Percentiles rank a stretch among this genome's conserved stretches.
phyloP scores from a whole-genome alignment of 2,113 vertebrate species.

The Chiloscyllium plagiosum region DNA sequence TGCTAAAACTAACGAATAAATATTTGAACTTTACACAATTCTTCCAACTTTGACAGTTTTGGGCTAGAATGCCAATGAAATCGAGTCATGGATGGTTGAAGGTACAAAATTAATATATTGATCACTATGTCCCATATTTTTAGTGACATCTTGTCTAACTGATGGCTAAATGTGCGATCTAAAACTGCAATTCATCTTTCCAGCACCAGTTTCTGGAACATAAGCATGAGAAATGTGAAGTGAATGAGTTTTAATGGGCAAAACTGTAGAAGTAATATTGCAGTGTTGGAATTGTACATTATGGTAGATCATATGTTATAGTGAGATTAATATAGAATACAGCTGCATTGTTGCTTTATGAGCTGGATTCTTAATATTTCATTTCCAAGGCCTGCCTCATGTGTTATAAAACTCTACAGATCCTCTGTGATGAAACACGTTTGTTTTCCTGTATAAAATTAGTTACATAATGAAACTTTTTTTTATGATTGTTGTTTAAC shows the following conservation, averaged over 20 bases:
- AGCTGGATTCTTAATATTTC: background rate
- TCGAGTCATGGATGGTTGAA: background rate
- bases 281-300: background rate
- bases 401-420: background rate
- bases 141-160: background rate
- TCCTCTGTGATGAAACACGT: background rate
- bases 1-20: background rate
- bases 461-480: background rate
- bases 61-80: background rate
- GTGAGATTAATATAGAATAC: background rate
- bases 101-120: background rate
- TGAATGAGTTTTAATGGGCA: background rate
- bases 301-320: background rate
- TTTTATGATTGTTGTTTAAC: background rate
- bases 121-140: background rate
- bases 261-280: background rate
- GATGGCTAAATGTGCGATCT: background rate
- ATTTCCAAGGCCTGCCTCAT: background rate
- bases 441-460: background rate
- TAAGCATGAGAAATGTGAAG: too few species aligned
- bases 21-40: background rate
- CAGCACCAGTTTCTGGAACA: background rate
- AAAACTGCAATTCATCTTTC: background rate
- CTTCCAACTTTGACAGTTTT: background rate
- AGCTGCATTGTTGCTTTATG: background rate